phyloP scores from a whole-genome alignment of 1,140 invertebrate genomes.

The Spodoptera frugiperda region DNA sequence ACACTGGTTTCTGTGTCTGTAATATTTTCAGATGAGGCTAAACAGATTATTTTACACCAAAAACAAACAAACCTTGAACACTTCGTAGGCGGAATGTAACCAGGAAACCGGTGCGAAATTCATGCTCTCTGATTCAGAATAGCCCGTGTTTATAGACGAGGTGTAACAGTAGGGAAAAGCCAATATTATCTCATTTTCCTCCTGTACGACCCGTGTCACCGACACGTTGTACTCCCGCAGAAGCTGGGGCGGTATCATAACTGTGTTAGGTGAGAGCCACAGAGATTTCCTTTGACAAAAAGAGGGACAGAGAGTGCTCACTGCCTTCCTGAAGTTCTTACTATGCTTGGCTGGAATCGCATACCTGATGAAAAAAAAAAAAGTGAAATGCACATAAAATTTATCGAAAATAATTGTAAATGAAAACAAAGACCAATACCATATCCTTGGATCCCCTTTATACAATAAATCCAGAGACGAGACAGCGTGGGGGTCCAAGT shows the following conservation, averaged over 20 bases:
- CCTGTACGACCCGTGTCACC: constrained; percentile 93
- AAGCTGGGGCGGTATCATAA: constrained; percentile 96
- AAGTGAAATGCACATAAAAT: too few species aligned
- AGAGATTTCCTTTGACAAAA: constrained; percentile 93
- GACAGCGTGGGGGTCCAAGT: constrained; percentile 95
- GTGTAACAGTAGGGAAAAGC: constrained; percentile 97
- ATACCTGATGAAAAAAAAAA: constrained; percentile 85
- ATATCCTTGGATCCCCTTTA: constrained; percentile 95
- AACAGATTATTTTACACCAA: not conserved
- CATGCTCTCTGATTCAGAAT: constrained; percentile 96
- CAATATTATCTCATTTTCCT: constrained; percentile 95
- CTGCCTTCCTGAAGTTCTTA: constrained; percentile 90
- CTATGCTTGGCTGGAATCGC: constrained; percentile 93
- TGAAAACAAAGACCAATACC: constrained; percentile 82
- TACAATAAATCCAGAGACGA: constrained; percentile 98
- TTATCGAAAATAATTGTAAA: too few species aligned
- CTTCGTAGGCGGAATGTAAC: constrained; percentile 91
- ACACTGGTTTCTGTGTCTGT: too few species aligned
- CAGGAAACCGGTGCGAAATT: constrained; percentile 96
- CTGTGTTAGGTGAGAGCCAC: constrained; percentile 97
- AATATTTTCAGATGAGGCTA: too few species aligned
- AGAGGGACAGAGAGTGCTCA: constrained; percentile 92
- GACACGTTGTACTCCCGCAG: constrained; percentile 92
- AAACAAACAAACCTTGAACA: constrained; percentile 90
- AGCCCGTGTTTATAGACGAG: constrained; percentile 95